A percentile compares a stretch with the other conserved stretches of the same genome.
These are phyloP conservation scores for Dendrocincla tyrannina DNA, from an alignment of 2,797 vertebrate species.

Conservation along the genomic window DNA sequence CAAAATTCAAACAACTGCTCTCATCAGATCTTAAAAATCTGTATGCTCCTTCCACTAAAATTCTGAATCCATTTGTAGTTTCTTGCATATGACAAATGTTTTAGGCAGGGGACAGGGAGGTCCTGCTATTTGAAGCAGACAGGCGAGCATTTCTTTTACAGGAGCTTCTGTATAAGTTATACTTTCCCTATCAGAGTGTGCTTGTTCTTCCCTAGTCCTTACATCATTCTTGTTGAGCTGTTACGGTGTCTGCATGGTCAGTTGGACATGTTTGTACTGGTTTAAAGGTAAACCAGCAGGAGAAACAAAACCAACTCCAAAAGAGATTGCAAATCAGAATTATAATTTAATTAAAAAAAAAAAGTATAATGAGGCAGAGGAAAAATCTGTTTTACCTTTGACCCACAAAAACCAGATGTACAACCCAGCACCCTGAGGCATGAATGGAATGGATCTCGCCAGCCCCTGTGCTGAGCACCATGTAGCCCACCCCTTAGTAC, in stretches of 20 bases:
- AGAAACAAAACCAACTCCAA: too few species aligned
- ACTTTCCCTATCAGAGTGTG: background rate
- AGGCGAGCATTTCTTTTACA: background rate
- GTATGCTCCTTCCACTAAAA: background rate
- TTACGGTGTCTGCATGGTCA: background rate
- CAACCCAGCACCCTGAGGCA: too few species aligned
- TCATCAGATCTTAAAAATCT: background rate
- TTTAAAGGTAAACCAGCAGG: too few species aligned
- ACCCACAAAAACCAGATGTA: too few species aligned
- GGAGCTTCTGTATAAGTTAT: background rate
- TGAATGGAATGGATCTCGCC: too few species aligned
- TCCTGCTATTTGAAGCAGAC: background rate
- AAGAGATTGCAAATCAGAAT: too few species aligned
- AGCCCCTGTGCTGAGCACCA: too few species aligned
- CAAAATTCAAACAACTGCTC: background rate
- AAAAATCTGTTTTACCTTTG: too few species aligned
- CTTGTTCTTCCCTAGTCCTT: background rate
- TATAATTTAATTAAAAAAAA: too few species aligned
- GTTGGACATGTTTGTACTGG: background rate
- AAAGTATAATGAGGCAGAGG: too few species aligned
- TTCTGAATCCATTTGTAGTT: background rate
- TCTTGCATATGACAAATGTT: background rate
- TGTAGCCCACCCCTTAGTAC: too few species aligned
- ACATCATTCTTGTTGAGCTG: background rate
- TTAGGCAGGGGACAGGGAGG: background rate